Percentiles rank a stretch among this genome's conserved stretches.
These are phyloP conservation scores for Syrrhaptes paradoxus DNA, from an alignment of 2,113 vertebrate genomes.

Conservation along the genomic window DNA sequence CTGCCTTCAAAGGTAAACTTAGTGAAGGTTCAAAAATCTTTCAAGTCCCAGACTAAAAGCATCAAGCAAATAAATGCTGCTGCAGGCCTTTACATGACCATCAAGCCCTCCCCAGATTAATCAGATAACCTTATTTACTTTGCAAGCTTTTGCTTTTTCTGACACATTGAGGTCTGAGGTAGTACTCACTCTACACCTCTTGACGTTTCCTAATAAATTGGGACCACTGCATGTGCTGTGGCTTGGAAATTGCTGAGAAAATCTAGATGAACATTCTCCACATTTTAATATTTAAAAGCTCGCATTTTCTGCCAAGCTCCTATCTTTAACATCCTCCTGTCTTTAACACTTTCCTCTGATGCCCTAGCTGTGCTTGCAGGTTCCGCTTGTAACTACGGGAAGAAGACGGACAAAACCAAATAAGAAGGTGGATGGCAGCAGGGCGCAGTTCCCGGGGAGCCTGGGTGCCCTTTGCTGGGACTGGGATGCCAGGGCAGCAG, in stretches of 20 bases:
- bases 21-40: neutral
- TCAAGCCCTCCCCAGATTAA: neutral
- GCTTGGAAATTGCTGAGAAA: neutral
- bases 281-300: neutral
- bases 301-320: neutral
- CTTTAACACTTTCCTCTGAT: neutral
- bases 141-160: neutral
- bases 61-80: neutral
- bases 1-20: neutral
- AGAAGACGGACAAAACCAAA: neutral
- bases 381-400: rapidly evolving
- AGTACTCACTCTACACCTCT: neutral
- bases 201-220: neutral
- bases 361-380: neutral
- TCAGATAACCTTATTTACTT: neutral
- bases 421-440: rapidly evolving
- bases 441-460: neutral
- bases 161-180: neutral
- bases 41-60: neutral
- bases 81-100: neutral
- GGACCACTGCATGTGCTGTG: neutral
- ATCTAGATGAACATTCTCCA: neutral
- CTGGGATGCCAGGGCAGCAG: rapidly evolving
- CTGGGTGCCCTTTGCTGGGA: neutral
- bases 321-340: neutral